A percentile compares a stretch with the other conserved stretches of the same genome.
phyloP scores from a whole-genome alignment of 2,113 vertebrate genomes.

The Thalassoma bifasciatum region DNA sequence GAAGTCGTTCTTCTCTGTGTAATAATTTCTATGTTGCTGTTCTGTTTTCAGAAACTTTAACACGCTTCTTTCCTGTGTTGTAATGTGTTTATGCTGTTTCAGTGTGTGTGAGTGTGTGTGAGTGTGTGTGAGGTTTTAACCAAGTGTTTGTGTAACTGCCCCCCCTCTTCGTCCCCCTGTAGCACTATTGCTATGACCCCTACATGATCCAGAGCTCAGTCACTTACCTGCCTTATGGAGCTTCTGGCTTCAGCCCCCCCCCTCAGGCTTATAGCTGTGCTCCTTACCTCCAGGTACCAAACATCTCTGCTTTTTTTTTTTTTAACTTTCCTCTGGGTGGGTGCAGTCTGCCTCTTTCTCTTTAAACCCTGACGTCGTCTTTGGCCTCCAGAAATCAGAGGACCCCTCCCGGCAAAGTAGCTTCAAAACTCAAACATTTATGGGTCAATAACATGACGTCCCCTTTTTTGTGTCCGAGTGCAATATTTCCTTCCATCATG shows the following conservation, averaged over 20 bases:
- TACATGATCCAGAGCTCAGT: conserved; percentile 77
- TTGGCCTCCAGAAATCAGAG: too few species aligned
- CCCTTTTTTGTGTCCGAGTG: too few species aligned
- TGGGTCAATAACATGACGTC: too few species aligned
- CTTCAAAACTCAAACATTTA: too few species aligned
- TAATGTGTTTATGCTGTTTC: background rate
- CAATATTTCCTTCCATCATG: too few species aligned
- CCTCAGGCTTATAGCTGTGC: conserved; percentile 55
- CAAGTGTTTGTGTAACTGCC: conserved; percentile 51
- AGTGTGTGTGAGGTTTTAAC: conserved; percentile 17
- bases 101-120: background rate
- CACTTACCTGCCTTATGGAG: conserved; percentile 65
- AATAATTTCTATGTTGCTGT: background rate
- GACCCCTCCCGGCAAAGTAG: too few species aligned
- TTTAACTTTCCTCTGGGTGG: conserved; percentile 52
- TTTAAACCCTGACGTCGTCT: too few species aligned
- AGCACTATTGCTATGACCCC: conserved; percentile 79
- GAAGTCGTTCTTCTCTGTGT: background rate
- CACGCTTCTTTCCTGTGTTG: too few species aligned
- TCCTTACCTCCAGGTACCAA: conserved; percentile 70
- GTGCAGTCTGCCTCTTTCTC: conserved; percentile 55
- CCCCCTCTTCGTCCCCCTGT: conserved; percentile 45
- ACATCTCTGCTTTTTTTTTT: background rate
- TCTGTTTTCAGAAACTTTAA: background rate
- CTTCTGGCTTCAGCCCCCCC: conserved; percentile 52